Conservation (phyloP, 2,797 vertebrate species). For the Odontamblyopus lacepedii region DNA sequence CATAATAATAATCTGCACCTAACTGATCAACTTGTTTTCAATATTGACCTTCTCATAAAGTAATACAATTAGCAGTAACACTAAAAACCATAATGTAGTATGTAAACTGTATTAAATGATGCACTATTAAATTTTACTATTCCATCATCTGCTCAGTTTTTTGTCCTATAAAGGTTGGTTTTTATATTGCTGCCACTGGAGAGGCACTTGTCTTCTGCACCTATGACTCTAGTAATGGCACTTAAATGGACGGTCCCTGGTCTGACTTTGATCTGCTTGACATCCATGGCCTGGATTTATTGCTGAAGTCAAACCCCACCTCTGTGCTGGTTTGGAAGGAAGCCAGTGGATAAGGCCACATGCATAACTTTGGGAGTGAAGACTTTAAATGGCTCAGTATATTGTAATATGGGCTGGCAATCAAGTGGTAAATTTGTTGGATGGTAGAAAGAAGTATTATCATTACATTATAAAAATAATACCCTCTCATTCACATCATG, state of each 20-base stretch:
- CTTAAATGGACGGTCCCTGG: slow-evolving; percentile 4
- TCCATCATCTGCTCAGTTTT: neutral
- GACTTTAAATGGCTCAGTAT: neutral
- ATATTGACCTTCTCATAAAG: neutral
- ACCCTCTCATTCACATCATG: neutral
- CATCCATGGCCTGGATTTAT: slow-evolving; percentile 3
- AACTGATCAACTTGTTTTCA: too few relatives aligned
- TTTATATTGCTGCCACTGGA: neutral
- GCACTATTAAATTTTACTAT: neutral
- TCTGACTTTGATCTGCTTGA: slow-evolving; percentile 2
- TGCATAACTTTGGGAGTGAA: neutral
- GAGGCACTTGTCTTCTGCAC: neutral
- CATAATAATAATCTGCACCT: too few relatives aligned
- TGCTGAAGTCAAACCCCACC: neutral
- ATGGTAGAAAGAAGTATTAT: neutral
- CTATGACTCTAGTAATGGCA: neutral
- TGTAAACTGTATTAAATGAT: neutral
- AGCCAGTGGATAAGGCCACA: neutral
- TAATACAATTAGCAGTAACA: neutral
- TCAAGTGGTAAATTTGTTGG: neutral
- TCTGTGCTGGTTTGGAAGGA: neutral
- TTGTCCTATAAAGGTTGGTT: neutral
- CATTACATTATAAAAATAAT: neutral
- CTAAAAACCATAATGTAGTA: neutral
- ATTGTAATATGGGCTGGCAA: neutral